Conservation (phyloP, 2,113 vertebrate species). For the Oncorhynchus mykiss region DNA sequence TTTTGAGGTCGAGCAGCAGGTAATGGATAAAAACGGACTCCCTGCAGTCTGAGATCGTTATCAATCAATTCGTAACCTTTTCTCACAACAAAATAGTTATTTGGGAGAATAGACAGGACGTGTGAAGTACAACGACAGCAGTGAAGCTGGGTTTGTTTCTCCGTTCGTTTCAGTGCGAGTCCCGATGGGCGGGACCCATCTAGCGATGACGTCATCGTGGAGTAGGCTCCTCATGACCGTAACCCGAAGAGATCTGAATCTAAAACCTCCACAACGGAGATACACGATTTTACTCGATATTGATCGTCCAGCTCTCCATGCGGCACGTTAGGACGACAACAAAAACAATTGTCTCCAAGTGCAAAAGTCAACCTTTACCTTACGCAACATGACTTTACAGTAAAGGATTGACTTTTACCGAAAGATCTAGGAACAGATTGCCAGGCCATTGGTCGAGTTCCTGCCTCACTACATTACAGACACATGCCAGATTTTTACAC, state of each 20-base stretch:
- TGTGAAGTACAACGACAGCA: neutral
- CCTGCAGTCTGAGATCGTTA: neutral
- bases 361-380: too few relatives aligned
- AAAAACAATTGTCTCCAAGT: too few relatives aligned
- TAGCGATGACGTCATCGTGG: neutral
- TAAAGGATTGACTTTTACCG: too few relatives aligned
- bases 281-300: too few relatives aligned
- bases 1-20: neutral
- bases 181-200: neutral
- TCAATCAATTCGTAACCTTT: neutral
- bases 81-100: neutral
- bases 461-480: too few relatives aligned
- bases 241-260: neutral
- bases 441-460: too few relatives aligned
- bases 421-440: too few relatives aligned
- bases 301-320: too few relatives aligned
- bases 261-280: neutral
- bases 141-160: neutral
- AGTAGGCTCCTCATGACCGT: neutral
- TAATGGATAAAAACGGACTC: neutral
- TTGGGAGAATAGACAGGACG: too few relatives aligned
- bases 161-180: neutral
- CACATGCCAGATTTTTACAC: too few relatives aligned
- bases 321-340: too few relatives aligned
- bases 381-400: too few relatives aligned